phyloP scores from a whole-genome alignment of 2,888 invertebrate species.

The Tuta absoluta region DNA sequence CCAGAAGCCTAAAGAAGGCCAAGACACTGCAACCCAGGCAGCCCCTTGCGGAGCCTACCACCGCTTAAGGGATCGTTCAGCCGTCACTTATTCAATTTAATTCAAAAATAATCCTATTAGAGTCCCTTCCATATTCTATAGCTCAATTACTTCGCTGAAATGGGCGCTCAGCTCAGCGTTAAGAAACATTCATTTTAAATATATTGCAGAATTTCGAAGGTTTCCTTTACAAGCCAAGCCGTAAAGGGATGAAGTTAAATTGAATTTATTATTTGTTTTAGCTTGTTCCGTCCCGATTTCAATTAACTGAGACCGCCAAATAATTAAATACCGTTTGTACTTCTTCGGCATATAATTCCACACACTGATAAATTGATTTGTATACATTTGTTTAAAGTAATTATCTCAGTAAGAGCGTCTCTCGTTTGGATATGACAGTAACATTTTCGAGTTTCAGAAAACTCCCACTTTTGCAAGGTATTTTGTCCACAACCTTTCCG shows the following conservation, averaged over 20 bases:
- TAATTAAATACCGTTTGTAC: not conserved
- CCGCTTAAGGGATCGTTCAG: not conserved
- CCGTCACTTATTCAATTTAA: not conserved
- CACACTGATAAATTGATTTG: too few species aligned
- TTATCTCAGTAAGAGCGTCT: too few species aligned
- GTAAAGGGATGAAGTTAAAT: conserved; percentile 10
- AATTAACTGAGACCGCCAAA: not conserved
- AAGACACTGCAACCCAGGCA: too few species aligned
- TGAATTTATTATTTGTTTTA: conserved; percentile 2
- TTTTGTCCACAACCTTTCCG: too few species aligned
- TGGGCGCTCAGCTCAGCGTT: not conserved
- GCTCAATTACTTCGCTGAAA: conserved; percentile 22
- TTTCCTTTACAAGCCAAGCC: conserved; percentile 2
- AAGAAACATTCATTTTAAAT: conserved; percentile 20
- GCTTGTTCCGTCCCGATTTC: not conserved
- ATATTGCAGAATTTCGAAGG: conserved; percentile 11
- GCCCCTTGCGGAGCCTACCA: not conserved
- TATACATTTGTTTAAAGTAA: too few species aligned
- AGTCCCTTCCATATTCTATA: conserved; percentile 12
- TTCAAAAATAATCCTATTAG: conserved; percentile 13
- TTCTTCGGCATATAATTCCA: too few species aligned
- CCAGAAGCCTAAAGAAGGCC: too few species aligned
- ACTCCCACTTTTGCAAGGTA: too few species aligned
- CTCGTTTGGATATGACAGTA: too few species aligned
- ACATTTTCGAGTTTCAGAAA: too few species aligned